Evolutionary conservation across 2,888 invertebrate genomes (phyloP).

Genomic region (Acholoe squamosa): DNA sequence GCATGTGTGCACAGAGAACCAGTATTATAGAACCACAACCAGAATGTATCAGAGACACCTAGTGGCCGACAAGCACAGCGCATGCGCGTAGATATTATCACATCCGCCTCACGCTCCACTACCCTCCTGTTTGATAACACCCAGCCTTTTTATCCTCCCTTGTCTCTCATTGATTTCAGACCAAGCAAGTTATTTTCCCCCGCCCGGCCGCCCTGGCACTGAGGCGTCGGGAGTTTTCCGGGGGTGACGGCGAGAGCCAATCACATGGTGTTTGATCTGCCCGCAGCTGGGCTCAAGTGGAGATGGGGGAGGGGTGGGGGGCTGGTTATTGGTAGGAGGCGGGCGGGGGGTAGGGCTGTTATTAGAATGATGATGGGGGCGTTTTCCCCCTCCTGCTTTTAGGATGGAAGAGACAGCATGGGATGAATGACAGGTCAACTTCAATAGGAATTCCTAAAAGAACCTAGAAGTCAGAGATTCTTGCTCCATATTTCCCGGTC

Average conservation of each 20-base stretch:
- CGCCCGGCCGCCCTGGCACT: background rate
- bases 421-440: no score
- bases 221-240: background rate
- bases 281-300: background rate
- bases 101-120: background rate
- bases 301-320: background rate
- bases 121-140: conserved; percentile 45
- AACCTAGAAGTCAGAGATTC: no score
- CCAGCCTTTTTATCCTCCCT: background rate
- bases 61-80: background rate
- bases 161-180: conserved; percentile 32
- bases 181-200: background rate
- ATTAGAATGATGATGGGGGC: no score
- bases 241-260: conserved; percentile 4
- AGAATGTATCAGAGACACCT: background rate
- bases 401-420: no score
- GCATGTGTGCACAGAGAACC: no score
- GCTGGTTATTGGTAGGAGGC: background rate
- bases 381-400: no score
- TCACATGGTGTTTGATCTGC: background rate
- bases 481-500: no score
- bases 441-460: no score
- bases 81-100: conserved; percentile 32
- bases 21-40: background rate
- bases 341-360: no score